Base-by-base conservation (phyloP, 2,888 invertebrate species). In the Tachystola acroxantha region DNA sequence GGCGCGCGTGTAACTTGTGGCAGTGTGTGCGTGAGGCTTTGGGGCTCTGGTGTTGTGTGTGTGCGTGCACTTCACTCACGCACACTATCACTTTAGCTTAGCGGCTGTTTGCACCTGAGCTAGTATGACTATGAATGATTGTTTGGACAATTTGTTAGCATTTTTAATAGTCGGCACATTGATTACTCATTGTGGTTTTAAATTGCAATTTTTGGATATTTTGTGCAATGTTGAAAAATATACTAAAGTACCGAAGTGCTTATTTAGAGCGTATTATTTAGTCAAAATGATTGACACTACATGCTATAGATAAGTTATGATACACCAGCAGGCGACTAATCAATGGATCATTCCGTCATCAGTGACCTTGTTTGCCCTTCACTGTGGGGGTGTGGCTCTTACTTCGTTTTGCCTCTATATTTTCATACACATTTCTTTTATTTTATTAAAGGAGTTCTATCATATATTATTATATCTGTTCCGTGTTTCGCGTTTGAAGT, bases 81-180 rank as follows among this genome's bases (percentile, higher is more conserved):
- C 67, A 57, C 57, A 57, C 57, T 11, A 48, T 42, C 43, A 39
- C 42, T 42, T 36, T 43, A n/a, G n/a, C n/a, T n/a, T n/a, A 38
- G 44, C 46, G 49, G 39, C 43, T 51, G 51, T 53, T 62, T 55
- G 59, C 59, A 62, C 59, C 62, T 62, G 64, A 66, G n/a, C n/a
- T n/a, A n/a, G n/a, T n/a, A n/a, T n/a, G n/a, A n/a, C n/a, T n/a
- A 65, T 57, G 50, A 53, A 61, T 56, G 49, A 63, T 65, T 60
- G 53, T 64, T 63, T 61, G 53, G 56, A 43, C 42, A 52, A 48
- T 54, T 46, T 49, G 43, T 47, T 45, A 44, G 36, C 6, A 10
- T 25, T 25, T 25, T 25, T 25, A 10, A 25, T 25, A 5, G n/a
- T 25, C 25, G 25, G 1, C 10, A 25, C 25, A 10, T 25, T 25